Evolutionary conservation across 2,797 vertebrate species (phyloP).

Genomic region (Melanogrammus aeglefinus): DNA sequence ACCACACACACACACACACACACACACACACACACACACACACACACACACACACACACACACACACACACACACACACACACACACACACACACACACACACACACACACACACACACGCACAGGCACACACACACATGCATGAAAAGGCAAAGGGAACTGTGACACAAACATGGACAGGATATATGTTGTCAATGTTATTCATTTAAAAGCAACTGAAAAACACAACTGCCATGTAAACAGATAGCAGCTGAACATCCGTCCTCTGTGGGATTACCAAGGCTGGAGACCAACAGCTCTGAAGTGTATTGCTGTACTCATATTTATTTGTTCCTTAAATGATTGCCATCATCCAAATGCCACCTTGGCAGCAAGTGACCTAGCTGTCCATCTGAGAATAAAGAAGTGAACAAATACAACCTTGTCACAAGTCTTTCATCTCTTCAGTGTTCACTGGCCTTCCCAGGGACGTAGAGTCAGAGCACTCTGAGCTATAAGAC

Average conservation of each 20-base stretch:
- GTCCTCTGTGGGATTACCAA: background rate
- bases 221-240: background rate
- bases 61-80: slow-evolving; percentile 26
- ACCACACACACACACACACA: slow-evolving; percentile 23
- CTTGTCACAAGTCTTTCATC: no score
- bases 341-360: no score
- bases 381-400: no score
- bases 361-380: no score
- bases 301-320: no score
- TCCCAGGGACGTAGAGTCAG: background rate
- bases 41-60: no score
- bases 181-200: background rate
- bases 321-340: no score
- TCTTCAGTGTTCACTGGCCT: background rate
- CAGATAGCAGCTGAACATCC: background rate
- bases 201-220: background rate
- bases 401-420: background rate
- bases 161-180: background rate
- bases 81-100: slow-evolving; percentile 23
- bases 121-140: no score
- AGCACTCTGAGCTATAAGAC: no score
- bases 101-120: background rate
- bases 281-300: background rate
- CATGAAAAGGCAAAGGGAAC: background rate
- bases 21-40: background rate